A percentile compares a stretch with the other conserved stretches of the same genome.
Evolutionary conservation across 2,113 vertebrate genomes (phyloP).

Genomic region (Bufo bufo): DNA sequence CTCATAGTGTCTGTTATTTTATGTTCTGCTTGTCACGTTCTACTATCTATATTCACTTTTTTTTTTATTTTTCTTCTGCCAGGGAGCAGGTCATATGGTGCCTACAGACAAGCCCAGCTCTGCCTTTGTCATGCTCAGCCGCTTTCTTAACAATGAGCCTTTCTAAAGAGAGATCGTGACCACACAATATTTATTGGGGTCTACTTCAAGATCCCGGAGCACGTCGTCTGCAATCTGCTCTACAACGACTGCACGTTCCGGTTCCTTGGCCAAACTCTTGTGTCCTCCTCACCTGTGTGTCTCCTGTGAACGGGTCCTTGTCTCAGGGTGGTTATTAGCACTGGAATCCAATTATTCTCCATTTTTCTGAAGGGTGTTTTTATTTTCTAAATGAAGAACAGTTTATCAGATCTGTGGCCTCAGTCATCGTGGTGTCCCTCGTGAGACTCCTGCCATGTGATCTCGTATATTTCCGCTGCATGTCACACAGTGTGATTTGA

Average conservation of each 20-base stretch:
- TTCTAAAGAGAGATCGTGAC: constrained; percentile 65
- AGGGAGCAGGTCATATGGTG: constrained; percentile 97
- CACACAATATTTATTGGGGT: neutral
- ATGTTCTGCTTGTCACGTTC: neutral
- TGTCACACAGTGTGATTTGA: too few species aligned
- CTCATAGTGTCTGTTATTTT: too few species aligned
- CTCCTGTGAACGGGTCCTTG: neutral
- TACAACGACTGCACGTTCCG: neutral
- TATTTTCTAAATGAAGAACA: neutral
- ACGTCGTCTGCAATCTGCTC: neutral
- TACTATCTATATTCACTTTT: neutral
- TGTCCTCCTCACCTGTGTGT: neutral
- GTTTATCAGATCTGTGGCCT: neutral
- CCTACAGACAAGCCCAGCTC: constrained; percentile 86
- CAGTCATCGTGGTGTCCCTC: neutral
- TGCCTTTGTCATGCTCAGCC: constrained; percentile 87
- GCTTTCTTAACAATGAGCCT: constrained; percentile 82
- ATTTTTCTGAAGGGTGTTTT: neutral
- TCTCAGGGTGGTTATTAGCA: constrained; percentile 11
- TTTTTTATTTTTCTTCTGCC: neutral
- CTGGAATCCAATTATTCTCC: neutral
- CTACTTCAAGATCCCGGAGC: neutral
- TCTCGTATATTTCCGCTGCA: too few species aligned
- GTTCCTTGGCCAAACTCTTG: neutral
- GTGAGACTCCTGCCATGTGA: too few species aligned